A percentile compares a stretch with the other conserved stretches of the same genome.
Evolutionary conservation across 2,888 invertebrate species (phyloP).

Genomic region (Acanthacorydalis orientalis): DNA sequence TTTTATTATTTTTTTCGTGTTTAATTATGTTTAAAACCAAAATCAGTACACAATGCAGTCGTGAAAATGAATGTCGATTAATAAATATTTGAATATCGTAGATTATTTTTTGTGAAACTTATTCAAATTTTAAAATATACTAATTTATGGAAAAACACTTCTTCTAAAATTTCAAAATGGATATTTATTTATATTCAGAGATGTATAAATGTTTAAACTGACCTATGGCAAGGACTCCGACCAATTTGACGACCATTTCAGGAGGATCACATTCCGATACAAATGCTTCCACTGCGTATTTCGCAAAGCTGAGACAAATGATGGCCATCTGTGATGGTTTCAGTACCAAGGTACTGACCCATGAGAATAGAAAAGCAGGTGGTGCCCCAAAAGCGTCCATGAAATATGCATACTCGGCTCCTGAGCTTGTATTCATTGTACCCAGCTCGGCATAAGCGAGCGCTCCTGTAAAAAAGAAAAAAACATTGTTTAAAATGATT

Average conservation of each 20-base stretch:
- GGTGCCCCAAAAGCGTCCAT: constrained; percentile 89
- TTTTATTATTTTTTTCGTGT: too few relatives aligned
- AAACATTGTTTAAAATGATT: constrained; percentile 1
- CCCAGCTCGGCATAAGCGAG: constrained; percentile 87
- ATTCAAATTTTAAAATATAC: too few relatives aligned
- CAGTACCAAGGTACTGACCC: constrained; percentile 83
- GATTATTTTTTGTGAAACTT: too few relatives aligned
- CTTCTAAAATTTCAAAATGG: too few relatives aligned
- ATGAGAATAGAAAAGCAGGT: constrained; percentile 83
- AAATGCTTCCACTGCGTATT: constrained; percentile 85
- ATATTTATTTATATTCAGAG: background rate
- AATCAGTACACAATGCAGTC: too few relatives aligned
- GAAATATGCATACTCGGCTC: constrained; percentile 91
- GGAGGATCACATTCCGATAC: constrained; percentile 76
- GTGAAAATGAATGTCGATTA: too few relatives aligned
- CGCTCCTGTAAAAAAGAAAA: constrained; percentile 45
- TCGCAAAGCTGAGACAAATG: constrained; percentile 82
- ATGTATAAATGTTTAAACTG: constrained; percentile 17
- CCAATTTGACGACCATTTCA: constrained; percentile 67
- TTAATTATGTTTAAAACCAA: too few relatives aligned
- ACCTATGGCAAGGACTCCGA: constrained; percentile 77
- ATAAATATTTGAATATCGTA: too few relatives aligned
- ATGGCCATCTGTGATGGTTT: constrained; percentile 92
- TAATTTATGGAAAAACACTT: too few relatives aligned
- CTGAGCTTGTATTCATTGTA: constrained; percentile 89